phyloP scores from a whole-genome alignment of 53 echinoderm and acorn worm species.

The Crossaster papposus region DNA sequence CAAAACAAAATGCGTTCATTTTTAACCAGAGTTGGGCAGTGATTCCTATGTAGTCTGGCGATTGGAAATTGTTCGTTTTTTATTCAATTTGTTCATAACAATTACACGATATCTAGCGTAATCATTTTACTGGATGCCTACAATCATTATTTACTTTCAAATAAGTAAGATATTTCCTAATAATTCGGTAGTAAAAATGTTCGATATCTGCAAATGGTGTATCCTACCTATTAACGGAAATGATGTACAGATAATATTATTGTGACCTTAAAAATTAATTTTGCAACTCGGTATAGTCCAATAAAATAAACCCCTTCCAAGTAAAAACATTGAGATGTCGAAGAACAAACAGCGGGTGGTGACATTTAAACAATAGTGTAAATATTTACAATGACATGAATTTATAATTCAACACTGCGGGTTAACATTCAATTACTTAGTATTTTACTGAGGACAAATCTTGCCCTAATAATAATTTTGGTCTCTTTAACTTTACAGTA shows the following conservation, averaged over 20 bases:
- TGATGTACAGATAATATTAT: not conserved
- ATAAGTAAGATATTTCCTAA: too few relatives aligned
- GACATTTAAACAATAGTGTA: conserved; percentile 22
- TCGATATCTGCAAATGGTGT: too few relatives aligned
- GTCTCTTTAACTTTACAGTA: conserved; percentile 1
- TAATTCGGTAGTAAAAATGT: too few relatives aligned
- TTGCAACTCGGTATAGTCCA: not conserved
- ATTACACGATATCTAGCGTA: too few relatives aligned
- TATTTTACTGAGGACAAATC: not conserved
- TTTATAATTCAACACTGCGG: not conserved
- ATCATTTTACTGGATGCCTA: too few relatives aligned
- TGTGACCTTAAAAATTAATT: not conserved
- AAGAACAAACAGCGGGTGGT: not conserved
- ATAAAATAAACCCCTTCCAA: not conserved
- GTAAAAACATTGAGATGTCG: not conserved
- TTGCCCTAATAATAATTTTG: conserved; percentile 17
- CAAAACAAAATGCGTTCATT: too few relatives aligned
- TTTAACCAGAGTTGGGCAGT: too few relatives aligned
- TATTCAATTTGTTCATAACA: too few relatives aligned
- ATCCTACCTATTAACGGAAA: not conserved
- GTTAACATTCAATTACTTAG: not conserved
- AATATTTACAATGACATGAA: conserved; percentile 52
- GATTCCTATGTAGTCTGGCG: too few relatives aligned
- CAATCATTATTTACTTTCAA: too few relatives aligned
- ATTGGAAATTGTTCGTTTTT: too few relatives aligned